Base-by-base conservation (phyloP, 2,797 vertebrate species). In the Parambassis ranga region DNA sequence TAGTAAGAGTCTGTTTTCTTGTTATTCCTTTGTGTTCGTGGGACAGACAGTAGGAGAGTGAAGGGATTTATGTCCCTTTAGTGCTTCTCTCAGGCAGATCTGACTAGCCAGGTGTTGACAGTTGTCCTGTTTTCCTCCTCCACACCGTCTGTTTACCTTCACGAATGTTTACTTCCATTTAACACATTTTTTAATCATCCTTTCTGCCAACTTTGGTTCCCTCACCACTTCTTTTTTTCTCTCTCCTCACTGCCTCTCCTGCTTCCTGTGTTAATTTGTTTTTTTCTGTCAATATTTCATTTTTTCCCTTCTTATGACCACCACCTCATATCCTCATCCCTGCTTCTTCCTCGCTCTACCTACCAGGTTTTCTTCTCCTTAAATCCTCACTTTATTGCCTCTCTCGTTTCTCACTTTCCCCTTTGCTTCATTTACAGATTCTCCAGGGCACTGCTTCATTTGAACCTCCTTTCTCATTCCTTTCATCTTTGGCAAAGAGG, bases 401-500 rank as follows among this genome's bases (percentile, higher is more conserved):
- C 14, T 27, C 7, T 20, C 7, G 28, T 8, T 39, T n/a, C n/a
- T n/a, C n/a, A n/a, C n/a, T n/a, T n/a, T n/a, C 23, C 27, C 24
- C 19, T n/a, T 23, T 15, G 6, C 37, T 32, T 57, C 37, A 37
- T 46, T 50, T 55, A 36, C 28, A 52, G 39, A 46, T 51, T 46
- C 31, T 49, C 2, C 0, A 1, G 35, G 47, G 32, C 16, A 27
- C 33, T 24, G 16, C 20, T 51, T 37, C 8, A 28, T 52, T 22
- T 15, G 22, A 55, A 38, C 19, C 9, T 61, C 13, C 10, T 2
- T 27, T 66, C 42, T 71, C 13, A 6, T 36, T 53, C 41, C 32
- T 58, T 59, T 75, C 37, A 68, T 71, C 19, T n/a, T 48, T 44
- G 22, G 7, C 42, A 69, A 64, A 65, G 27, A 55, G n/a, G 22